Conservation (phyloP, 2,797 vertebrate species). For the Petrocephalus sullivani region DNA sequence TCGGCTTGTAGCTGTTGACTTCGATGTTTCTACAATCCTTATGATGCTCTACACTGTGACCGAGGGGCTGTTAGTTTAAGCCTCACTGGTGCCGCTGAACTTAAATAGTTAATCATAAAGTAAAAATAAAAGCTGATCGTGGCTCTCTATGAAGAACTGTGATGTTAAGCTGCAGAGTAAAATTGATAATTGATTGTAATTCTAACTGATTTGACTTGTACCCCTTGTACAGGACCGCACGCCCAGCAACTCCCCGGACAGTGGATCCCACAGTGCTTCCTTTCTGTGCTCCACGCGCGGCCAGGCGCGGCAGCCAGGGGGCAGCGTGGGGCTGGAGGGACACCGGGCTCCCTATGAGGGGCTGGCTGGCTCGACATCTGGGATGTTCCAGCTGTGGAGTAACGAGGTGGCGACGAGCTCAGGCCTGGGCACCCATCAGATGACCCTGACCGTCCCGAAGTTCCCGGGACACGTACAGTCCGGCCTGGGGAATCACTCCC, state of each 20-base stretch:
- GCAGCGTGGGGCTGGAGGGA: conserved; percentile 55
- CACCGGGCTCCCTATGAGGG: conserved; percentile 68
- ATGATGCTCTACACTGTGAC: neutral
- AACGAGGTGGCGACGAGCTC: conserved; percentile 68
- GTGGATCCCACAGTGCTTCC: conserved; percentile 60
- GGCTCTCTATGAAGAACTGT: neutral
- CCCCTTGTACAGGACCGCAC: conserved; percentile 62
- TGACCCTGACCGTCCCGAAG: conserved; percentile 75
- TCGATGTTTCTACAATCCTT: neutral
- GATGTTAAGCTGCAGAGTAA: neutral
- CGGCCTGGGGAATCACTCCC: conserved; percentile 47
- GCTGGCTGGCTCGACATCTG: conserved; percentile 61
- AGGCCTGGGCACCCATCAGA: conserved; percentile 66
- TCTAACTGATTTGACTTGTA: neutral
- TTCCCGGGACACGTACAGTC: conserved; percentile 71
- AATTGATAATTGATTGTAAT: neutral
- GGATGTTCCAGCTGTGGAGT: conserved; percentile 82
- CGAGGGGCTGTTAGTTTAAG: neutral
- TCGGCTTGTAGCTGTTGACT: neutral
- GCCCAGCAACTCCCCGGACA: conserved; percentile 71
- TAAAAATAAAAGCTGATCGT: neutral
- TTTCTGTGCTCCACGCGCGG: conserved; percentile 73
- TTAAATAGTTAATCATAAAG: neutral
- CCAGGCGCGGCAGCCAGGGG: conserved; percentile 66
- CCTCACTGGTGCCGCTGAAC: neutral